Conservation (phyloP, 2,888 invertebrate genomes). For the Pantelozetes paolii region DNA sequence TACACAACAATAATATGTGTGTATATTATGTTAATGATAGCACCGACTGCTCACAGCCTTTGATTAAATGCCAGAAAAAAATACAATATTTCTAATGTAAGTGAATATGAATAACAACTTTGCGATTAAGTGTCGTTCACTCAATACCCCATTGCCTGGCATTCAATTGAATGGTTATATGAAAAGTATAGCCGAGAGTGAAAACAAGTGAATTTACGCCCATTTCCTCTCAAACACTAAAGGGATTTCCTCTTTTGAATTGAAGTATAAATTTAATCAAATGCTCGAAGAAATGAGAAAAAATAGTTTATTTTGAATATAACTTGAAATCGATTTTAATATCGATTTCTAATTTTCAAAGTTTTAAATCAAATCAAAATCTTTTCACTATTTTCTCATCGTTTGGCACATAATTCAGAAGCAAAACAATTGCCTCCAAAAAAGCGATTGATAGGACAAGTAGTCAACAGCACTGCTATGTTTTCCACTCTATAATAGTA, state of each 20-base stretch:
- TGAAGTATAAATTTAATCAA: neutral
- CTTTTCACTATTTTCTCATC: neutral
- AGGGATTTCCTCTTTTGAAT: constrained; percentile 22
- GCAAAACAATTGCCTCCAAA: neutral
- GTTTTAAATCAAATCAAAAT: neutral
- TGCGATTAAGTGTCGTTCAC: neutral
- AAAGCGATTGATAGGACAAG: neutral
- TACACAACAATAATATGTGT: neutral
- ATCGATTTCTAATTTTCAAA: constrained; percentile 9
- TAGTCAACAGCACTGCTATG: too few relatives aligned
- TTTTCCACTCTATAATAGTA: too few relatives aligned
- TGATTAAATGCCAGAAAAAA: neutral
- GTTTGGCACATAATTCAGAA: neutral
- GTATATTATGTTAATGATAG: neutral
- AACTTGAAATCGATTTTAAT: neutral
- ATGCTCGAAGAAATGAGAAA: neutral
- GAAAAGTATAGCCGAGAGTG: neutral
- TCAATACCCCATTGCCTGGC: neutral
- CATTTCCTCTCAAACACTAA: constrained; percentile 16
- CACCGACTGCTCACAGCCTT: neutral
- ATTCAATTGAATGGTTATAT: neutral
- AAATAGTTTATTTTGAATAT: too few relatives aligned
- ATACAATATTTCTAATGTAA: neutral
- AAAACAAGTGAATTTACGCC: constrained; percentile 9
- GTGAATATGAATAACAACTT: neutral